Base-by-base conservation (phyloP, 2,113 vertebrate genomes). In the Marmota flaviventris region DNA sequence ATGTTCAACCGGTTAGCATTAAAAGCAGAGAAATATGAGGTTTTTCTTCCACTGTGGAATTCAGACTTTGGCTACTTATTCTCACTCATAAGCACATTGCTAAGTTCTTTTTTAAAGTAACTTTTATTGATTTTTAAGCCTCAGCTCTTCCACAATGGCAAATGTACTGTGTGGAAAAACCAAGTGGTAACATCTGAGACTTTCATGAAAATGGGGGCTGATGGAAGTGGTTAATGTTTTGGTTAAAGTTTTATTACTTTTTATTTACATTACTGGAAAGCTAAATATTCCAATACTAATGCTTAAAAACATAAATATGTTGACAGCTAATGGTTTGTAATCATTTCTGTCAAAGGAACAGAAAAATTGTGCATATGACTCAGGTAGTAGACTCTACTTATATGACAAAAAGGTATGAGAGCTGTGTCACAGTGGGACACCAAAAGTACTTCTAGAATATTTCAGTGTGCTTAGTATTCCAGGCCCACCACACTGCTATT, bases 301-400 rank as follows among this genome's bases (percentile, higher is more conserved):
- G 42, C 9, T 88, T 90, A 93, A 67, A 75, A 70, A 4, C n/a
- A 75, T 42, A 53, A 81, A 25, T 77, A 39, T 34, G 27, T 81
- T 96, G 65, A 95, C 63, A 89, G 53, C 72, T 94, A 48, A 89
- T 83, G 61, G 11, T 85, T 91, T 93, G 39, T 58, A 56, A 84
- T 89, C 1, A 9, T 86, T 70, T 79, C 79, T 97, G 86, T 76
- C 42, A 96, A 24, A n/a, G 81, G 90, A 69, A 90, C 5, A 48
- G 29, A 78, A 73, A 94, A 53, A 37, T 2, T 37, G 72, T 63
- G 17, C 77, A 91, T 70, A 94, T 85, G 89, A 45, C 42, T 91
- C 34, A 78, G 53, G 0, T 61, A 72, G 39, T 45, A 45, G 8
- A 34, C 61, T n/a, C 24, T 84, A 65, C 14, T 82, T 83, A 63